A percentile compares a stretch with the other conserved stretches of the same genome.
phyloP scores from a whole-genome alignment of 1,140 invertebrate species.

The Marisa cornuarietis region DNA sequence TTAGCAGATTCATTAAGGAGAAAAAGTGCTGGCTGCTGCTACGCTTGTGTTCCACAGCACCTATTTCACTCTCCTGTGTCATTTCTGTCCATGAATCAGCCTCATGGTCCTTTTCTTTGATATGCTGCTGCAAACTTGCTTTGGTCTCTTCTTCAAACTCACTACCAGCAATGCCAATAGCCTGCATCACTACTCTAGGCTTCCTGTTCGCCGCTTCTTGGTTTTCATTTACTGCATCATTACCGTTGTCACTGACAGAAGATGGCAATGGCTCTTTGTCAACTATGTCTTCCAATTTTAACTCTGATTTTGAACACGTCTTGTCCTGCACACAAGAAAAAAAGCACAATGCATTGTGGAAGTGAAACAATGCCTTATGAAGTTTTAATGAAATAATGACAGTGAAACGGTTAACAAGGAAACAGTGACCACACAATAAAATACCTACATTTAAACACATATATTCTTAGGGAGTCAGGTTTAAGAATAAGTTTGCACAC shows the following conservation, averaged over 20 bases:
- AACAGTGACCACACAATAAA: no score
- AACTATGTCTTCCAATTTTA: neutral
- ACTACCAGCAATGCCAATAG: neutral
- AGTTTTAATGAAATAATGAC: no score
- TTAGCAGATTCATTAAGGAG: conserved; percentile 43
- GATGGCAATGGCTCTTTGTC: neutral
- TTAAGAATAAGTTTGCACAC: no score
- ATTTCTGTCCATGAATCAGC: conserved; percentile 13
- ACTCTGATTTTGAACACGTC: no score
- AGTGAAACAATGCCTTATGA: no score
- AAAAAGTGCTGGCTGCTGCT: conserved; percentile 27
- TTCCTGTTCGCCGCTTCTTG: neutral
- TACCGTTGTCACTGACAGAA: neutral
- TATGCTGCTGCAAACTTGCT: neutral
- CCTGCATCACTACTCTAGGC: neutral
- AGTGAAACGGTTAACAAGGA: no score
- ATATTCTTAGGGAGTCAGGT: no score
- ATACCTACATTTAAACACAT: no score
- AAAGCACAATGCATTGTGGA: no score
- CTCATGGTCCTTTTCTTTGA: neutral
- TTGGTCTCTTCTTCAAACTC: neutral
- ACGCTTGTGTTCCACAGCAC: conserved; percentile 2
- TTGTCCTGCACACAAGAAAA: no score
- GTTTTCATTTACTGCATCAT: neutral
- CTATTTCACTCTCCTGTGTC: conserved; percentile 2